Base-by-base conservation (phyloP, 2,888 invertebrate species). In the Morpho deidamia region DNA sequence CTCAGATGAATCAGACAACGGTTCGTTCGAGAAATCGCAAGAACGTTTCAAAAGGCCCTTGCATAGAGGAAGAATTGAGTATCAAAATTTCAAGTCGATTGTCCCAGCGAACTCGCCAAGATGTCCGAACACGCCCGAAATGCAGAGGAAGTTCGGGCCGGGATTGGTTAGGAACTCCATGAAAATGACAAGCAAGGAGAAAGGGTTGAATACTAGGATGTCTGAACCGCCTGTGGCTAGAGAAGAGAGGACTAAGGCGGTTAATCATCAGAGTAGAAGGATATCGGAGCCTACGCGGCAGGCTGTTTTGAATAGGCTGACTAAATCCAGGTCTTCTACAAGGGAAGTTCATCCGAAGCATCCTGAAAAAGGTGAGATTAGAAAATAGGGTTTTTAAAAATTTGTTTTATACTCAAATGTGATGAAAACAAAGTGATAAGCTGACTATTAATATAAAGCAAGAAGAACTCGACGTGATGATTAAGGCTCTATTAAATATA, bases 21-120 rank as follows among this genome's bases (percentile, higher is more conserved):
- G 75, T 1, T 82, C 77, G 38, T 82, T 76, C 33, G 79, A 82
- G 32, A 83, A 85, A 56, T 78, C 79, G 0, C 80, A 83, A 56
- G 71, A 92, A 91, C 55, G 83, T 42, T 93, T 93, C 65, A 97
- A 96, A 75, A 91, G 95, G 62, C 94, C 95, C n/a, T 89, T 93
- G 57, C 94, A 72, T 83, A 94, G 83, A 85, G 95, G 65, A 66
- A 94, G 78, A 91, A 92, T 93, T 38, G 93, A 92, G 61, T 83
- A 86, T 7, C 87, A 87, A 1, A 88, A 90, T 65, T 70, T 89
- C 51, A 91, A 90, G 60, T 75, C 85, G 7, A 72, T 83, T 3
- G 89, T 81, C 0, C 83, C 89, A 8, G 79, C 83, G 0, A 91
- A 90, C 61, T 85, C 87, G 8, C 82, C 90, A 0, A 80, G 90